These are phyloP conservation scores for Drepana falcataria DNA, from an alignment of 2,888 invertebrate genomes.

Conservation along the genomic window DNA sequence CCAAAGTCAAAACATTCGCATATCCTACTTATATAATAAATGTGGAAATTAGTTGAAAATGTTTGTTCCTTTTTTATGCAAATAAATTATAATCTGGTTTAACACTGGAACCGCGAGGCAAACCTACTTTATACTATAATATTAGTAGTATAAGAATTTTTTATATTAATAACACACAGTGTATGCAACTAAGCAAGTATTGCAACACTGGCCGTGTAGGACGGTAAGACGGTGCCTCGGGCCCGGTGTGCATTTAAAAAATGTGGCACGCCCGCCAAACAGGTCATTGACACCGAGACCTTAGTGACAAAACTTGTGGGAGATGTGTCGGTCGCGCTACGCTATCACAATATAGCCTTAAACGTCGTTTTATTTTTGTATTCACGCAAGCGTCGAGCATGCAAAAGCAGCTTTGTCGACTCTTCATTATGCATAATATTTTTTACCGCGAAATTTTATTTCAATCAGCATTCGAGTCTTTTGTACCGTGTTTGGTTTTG, in stretches of 20 bases:
- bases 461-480: slow-evolving; percentile 3
- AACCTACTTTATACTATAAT: too few relatives aligned
- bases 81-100: too few relatives aligned
- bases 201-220: background rate
- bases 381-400: slow-evolving; percentile 23
- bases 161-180: too few relatives aligned
- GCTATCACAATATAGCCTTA: slow-evolving; percentile 30
- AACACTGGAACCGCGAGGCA: too few relatives aligned
- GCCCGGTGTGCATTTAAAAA: slow-evolving; percentile 56
- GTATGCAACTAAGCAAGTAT: background rate
- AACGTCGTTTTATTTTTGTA: slow-evolving; percentile 18
- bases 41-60: too few relatives aligned
- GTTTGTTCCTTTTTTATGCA: too few relatives aligned
- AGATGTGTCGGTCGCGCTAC: slow-evolving; percentile 48
- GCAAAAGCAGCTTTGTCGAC: slow-evolving; percentile 20
- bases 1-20: too few relatives aligned
- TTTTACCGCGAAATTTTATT: slow-evolving; percentile 7
- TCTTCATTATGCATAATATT: slow-evolving; percentile 17
- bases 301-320: slow-evolving; percentile 73
- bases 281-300: slow-evolving; percentile 66
- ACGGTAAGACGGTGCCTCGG: slow-evolving; percentile 29
- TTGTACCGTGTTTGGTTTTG: too few relatives aligned
- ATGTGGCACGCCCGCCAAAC: slow-evolving; percentile 70
- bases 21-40: too few relatives aligned
- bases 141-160: too few relatives aligned